Evolutionary conservation across 2,888 invertebrate species (phyloP).

Genomic region (Eupithecia centaureata): DNA sequence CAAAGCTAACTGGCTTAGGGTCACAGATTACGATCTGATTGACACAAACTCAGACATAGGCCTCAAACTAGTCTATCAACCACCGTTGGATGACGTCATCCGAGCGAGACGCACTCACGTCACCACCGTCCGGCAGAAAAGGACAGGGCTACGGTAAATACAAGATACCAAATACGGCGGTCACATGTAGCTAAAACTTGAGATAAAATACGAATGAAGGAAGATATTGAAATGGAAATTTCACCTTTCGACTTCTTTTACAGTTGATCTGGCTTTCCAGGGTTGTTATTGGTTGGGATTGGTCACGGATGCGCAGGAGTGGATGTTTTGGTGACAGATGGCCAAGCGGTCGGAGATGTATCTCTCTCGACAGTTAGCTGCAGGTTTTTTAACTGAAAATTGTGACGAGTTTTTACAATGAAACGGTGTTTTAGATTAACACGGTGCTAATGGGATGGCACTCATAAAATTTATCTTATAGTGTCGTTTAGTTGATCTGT

Average conservation of each 20-base stretch:
- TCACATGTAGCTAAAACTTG: slow-evolving; percentile 80
- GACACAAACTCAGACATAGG: slow-evolving; percentile 36
- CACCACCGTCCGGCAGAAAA: slow-evolving; percentile 43
- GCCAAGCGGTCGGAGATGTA: slow-evolving; percentile 49
- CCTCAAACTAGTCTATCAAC: slow-evolving; percentile 50
- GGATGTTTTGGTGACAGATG: slow-evolving; percentile 64
- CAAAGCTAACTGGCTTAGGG: slow-evolving; percentile 21
- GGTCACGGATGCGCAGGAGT: slow-evolving; percentile 53
- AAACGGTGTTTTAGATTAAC: slow-evolving; percentile 31
- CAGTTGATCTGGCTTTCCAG: slow-evolving; percentile 48
- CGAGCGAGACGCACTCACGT: slow-evolving; percentile 55
- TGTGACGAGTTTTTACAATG: slow-evolving; percentile 38
- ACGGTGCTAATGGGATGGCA: slow-evolving; percentile 36
- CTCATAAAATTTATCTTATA: slow-evolving; percentile 33
- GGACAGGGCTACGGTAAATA: slow-evolving; percentile 64
- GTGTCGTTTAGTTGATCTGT: slow-evolving; percentile 7
- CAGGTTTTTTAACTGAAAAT: slow-evolving; percentile 44
- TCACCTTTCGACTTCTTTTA: slow-evolving; percentile 58
- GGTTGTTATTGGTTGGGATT: slow-evolving; percentile 43
- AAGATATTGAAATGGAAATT: slow-evolving; percentile 60
- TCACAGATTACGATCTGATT: slow-evolving; percentile 28
- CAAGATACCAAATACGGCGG: slow-evolving; percentile 79
- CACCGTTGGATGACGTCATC: slow-evolving; percentile 68
- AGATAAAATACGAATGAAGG: slow-evolving; percentile 60
- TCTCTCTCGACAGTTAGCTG: slow-evolving; percentile 38